phyloP scores from a whole-genome alignment of 1,140 invertebrate species.

The Phymorhynchus buccinoides region DNA sequence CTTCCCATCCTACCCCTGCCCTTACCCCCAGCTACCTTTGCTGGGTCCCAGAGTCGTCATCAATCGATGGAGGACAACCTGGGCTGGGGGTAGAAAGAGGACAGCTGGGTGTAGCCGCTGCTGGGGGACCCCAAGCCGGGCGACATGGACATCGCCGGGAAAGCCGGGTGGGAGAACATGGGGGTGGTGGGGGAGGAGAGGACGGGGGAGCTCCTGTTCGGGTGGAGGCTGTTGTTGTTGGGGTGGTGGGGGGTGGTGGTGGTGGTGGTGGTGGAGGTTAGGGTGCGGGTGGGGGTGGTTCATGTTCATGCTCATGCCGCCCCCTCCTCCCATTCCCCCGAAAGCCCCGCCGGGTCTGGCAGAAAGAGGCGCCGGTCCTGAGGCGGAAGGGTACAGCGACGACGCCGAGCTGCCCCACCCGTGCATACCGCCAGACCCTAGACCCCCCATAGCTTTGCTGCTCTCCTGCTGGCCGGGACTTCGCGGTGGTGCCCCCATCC shows the following conservation, averaged over 20 bases:
- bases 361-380: neutral
- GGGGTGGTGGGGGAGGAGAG: neutral
- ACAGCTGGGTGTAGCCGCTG: conserved; percentile 29
- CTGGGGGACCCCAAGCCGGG: neutral
- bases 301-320: conserved; percentile 28
- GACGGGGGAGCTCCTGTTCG: conserved; percentile 4
- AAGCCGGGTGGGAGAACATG: conserved; percentile 33
- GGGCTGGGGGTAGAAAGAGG: conserved; percentile 32
- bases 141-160: conserved; percentile 22
- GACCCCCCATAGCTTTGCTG: no score
- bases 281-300: no score
- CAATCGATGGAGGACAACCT: conserved; percentile 32
- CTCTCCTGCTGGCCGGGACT: neutral
- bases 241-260: neutral
- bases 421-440: neutral
- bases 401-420: neutral
- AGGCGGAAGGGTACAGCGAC: neutral
- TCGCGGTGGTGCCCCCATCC: neutral
- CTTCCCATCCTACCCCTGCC: neutral
- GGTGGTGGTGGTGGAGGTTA: neutral
- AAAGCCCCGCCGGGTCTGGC: neutral
- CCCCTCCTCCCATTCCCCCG: no score
- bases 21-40: neutral
- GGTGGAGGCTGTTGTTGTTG: neutral
- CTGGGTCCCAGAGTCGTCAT: conserved; percentile 27